These are phyloP conservation scores for Furcifer pardalis DNA, from an alignment of 2,797 vertebrate species.

Conservation along the genomic window DNA sequence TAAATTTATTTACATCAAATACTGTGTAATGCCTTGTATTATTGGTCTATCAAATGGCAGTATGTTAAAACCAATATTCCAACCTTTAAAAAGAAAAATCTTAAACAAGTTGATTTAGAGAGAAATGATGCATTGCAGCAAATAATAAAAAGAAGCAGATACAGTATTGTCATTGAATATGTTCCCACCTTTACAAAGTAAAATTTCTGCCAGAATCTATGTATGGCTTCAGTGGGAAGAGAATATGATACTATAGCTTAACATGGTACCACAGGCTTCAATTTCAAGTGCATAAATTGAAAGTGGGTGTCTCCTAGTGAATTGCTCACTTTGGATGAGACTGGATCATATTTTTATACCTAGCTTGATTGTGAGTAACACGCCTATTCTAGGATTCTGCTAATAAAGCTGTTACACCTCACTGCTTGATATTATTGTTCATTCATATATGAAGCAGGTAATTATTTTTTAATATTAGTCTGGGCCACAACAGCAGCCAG, in stretches of 20 bases:
- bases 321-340: background rate
- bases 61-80: background rate
- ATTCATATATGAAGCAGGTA: background rate
- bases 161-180: background rate
- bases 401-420: background rate
- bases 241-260: no score
- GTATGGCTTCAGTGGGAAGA: background rate
- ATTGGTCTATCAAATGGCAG: background rate
- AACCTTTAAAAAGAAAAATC: background rate
- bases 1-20: background rate
- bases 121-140: background rate
- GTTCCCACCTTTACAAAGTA: background rate
- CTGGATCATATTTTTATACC: fast-evolving
- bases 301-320: background rate
- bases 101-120: background rate
- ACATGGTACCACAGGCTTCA: background rate
- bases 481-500: background rate
- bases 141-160: background rate
- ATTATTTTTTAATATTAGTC: background rate
- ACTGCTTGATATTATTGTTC: background rate
- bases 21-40: background rate
- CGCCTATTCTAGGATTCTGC: background rate
- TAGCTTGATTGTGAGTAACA: background rate
- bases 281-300: background rate
- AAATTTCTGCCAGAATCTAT: background rate